Conservation (phyloP, 2,797 vertebrate genomes). For the Melanotaenia maccullochi region DNA sequence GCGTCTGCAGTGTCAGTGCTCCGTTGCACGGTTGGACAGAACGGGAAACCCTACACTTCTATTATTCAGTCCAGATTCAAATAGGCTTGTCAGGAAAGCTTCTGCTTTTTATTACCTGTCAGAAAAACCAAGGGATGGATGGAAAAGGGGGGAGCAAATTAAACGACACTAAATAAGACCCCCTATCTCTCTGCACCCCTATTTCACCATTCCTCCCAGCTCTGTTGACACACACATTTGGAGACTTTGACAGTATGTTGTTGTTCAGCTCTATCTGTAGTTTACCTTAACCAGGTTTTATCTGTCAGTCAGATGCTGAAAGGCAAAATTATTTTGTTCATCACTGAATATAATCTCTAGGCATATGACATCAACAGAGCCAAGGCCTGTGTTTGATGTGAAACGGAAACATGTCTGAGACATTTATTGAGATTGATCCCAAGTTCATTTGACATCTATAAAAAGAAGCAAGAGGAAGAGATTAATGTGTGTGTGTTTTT, state of each 20-base stretch:
- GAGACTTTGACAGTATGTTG: slow-evolving; percentile 69
- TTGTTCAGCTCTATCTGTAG: slow-evolving; percentile 61
- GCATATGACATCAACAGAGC: slow-evolving; percentile 18
- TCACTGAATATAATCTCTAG: slow-evolving; percentile 47
- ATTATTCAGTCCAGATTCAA: slow-evolving; percentile 84
- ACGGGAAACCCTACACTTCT: slow-evolving; percentile 69
- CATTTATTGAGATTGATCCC: slow-evolving; percentile 18
- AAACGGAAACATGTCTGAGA: slow-evolving; percentile 25
- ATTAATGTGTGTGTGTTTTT: background rate
- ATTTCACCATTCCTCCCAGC: slow-evolving; percentile 40
- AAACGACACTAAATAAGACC: slow-evolving; percentile 78
- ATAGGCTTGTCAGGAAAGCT: slow-evolving; percentile 79
- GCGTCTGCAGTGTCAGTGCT: slow-evolving; percentile 42
- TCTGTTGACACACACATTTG: slow-evolving; percentile 34
- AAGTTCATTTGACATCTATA: slow-evolving; percentile 21
- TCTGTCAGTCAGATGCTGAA: slow-evolving; percentile 68
- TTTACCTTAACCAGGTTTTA: slow-evolving; percentile 62
- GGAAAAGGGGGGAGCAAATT: slow-evolving; percentile 74
- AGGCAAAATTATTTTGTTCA: slow-evolving; percentile 67
- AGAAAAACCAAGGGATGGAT: slow-evolving; percentile 73
- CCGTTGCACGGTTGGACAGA: slow-evolving; percentile 65
- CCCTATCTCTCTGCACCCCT: slow-evolving; percentile 52
- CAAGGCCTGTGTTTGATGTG: slow-evolving; percentile 11
- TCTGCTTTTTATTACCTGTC: slow-evolving; percentile 79
- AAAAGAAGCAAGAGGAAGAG: slow-evolving; percentile 34